Base-by-base conservation (phyloP, 1,140 invertebrate genomes). In the Uloborus diversus region DNA sequence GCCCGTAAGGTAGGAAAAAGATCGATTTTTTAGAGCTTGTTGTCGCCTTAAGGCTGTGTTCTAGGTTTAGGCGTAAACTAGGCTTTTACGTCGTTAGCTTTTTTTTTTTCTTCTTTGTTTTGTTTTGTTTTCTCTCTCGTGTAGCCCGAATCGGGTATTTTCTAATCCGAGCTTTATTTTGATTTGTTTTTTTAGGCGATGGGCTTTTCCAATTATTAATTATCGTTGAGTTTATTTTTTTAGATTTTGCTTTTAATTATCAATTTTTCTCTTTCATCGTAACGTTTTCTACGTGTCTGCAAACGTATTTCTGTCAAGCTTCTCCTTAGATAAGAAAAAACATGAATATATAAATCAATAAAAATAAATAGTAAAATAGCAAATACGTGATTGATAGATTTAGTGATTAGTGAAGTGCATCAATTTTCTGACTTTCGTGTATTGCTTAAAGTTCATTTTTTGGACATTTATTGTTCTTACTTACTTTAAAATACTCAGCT, bases 141-240 rank as follows among this genome's bases (percentile, higher is more conserved):
- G n/a, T n/a, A n/a, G 27, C 17, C 17, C 9, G 28, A 57, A 35
- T 59, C 32, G 51, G 35, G 57, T 75, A 53, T 51, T 62, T 75
- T 75, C 71, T 61, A 61, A 71, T 71, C 32, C 33, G 56, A 42
- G 32, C 33, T 27, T 64, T 75, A 64, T 75, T 62, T 75, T 75
- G 59, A 75, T 75, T 64, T 75, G 61, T 75, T 75, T 75, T 75
- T n/a, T n/a, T 75, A 75, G 62, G 30, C 32, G 59, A 62, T 51
- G 59, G 59, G 71, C 57, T 75, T 53, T 75, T 64, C 42, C 37
- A 64, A 75, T 75, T 75, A 75, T 64, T 75, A 75, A 75, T 75
- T 75, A 75, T 75, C 56, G 64, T 73, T 47, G 57, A 73, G 69
- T 75, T 25, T 64, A 14, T 42, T 33, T 64, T 75, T 64, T 64